Conservation (phyloP, 2,888 invertebrate species). For the Noctua janthe region DNA sequence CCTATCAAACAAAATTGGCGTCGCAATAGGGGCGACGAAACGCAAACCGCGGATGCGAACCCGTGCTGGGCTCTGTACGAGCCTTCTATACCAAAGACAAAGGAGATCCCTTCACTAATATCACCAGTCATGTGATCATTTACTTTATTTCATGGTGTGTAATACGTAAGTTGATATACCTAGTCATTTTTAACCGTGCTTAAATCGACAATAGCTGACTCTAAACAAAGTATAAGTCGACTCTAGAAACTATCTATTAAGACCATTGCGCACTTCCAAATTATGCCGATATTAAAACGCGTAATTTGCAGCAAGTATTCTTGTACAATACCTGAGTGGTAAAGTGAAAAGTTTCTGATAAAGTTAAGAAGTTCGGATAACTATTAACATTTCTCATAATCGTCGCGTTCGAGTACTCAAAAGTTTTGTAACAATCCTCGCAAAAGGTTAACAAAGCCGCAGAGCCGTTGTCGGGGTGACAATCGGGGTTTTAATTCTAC, state of each 20-base stretch:
- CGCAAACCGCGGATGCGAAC: constrained; percentile 62
- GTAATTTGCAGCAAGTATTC: constrained; percentile 62
- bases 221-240: neutral
- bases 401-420: constrained; percentile 67
- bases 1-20: constrained; percentile 74
- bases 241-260: neutral
- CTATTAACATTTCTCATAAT: constrained; percentile 76
- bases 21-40: constrained; percentile 70
- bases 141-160: neutral
- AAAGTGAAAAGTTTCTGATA: constrained; percentile 63
- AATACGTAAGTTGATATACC: neutral
- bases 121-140: neutral
- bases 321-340: constrained; percentile 64
- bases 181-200: neutral
- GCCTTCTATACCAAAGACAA: constrained; percentile 38
- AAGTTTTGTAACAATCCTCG: constrained; percentile 69
- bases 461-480: constrained; percentile 68
- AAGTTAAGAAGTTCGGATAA: constrained; percentile 68
- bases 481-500: constrained; percentile 71
- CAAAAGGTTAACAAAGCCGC: constrained; percentile 72
- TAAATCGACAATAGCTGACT: neutral
- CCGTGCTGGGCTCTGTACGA: constrained; percentile 26
- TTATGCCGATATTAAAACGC: constrained; percentile 40
- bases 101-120: constrained; percentile 52
- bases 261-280: neutral